Conservation (phyloP, 2,888 invertebrate genomes). For the Oegoconia quadripuncta region DNA sequence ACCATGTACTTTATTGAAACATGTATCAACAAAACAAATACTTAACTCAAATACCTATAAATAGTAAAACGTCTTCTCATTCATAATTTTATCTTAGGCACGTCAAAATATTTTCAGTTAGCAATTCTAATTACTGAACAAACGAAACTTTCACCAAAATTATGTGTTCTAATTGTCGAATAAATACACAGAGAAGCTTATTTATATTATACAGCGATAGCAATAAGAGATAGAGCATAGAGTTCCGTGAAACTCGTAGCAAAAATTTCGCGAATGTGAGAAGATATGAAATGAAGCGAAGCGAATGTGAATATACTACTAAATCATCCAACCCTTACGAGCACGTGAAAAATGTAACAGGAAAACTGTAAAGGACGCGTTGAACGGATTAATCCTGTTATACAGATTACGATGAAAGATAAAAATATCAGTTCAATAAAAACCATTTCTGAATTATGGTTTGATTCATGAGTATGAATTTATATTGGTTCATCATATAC, state of each 20-base stretch:
- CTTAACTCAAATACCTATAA: too few relatives aligned
- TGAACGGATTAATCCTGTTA: background rate
- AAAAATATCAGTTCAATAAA: too few relatives aligned
- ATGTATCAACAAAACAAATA: too few relatives aligned
- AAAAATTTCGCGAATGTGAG: too few relatives aligned
- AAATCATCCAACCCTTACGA: slow-evolving; percentile 8
- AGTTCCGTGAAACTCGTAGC: slow-evolving; percentile 2
- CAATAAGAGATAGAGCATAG: background rate
- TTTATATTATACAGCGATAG: background rate
- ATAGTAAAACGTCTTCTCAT: too few relatives aligned
- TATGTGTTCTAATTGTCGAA: background rate
- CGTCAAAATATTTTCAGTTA: too few relatives aligned
- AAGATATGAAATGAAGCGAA: background rate
- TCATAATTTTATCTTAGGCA: too few relatives aligned
- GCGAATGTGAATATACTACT: slow-evolving; percentile 6
- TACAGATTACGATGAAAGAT: background rate
- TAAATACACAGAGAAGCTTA: background rate
- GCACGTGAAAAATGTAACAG: slow-evolving; percentile 8
- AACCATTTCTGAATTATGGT: too few relatives aligned
- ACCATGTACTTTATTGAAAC: too few relatives aligned
- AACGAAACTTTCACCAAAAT: background rate
- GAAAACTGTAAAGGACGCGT: background rate
- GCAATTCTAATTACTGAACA: background rate
- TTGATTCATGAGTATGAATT: too few relatives aligned
- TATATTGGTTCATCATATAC: too few relatives aligned